Base-by-base conservation (phyloP, 2,888 invertebrate species). In the Yponomeuta malinellus region DNA sequence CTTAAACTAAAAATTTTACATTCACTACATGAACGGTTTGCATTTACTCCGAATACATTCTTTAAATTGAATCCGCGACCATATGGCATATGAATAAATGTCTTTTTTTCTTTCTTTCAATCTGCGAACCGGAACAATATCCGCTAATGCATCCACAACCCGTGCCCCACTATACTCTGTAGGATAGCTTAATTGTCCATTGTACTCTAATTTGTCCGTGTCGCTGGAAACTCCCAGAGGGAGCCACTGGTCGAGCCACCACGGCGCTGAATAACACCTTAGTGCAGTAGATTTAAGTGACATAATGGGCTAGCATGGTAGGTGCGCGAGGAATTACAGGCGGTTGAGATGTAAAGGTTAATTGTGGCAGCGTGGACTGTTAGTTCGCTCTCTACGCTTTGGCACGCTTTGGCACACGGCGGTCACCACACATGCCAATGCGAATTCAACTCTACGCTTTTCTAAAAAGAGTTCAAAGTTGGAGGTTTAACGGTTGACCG, bases 161-260 rank as follows among this genome's bases (percentile, higher is more conserved):
- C 15, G 52, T 59, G 15, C 15, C 52, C 12, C 52, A 3, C 52
- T 59, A 12, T 52, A 59, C 37, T 29, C 73, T 74, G 73, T 75
- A 77, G 72, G 74, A 76, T 73, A 76, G 76, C 78, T 78, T 82
- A 83, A 84, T 83, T 82, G 80, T 76, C 79, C 79, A 82, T 82
- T 81, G 81, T 82, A 75, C 79, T 77, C 78, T 81, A 81, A 84
- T 83, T 82, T 80, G 83, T 83, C 79, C 79, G 76, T 76, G 82
- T 82, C 81, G 77, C 79, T 78, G 6, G n/a, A 23, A 70, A 76
- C 77, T 76, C 76, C 77, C 71, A 74, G 75, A 75, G 80, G 71
- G 76, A 73, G 73, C 76, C 75, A 72, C 75, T 76, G 76, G 78
- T 77, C 79, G 78, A 31, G 29, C 10, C 68, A 48, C 52, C 12